Base-by-base conservation (phyloP, 2,888 invertebrate genomes). In the Caenorhabditis drosophilae region DNA sequence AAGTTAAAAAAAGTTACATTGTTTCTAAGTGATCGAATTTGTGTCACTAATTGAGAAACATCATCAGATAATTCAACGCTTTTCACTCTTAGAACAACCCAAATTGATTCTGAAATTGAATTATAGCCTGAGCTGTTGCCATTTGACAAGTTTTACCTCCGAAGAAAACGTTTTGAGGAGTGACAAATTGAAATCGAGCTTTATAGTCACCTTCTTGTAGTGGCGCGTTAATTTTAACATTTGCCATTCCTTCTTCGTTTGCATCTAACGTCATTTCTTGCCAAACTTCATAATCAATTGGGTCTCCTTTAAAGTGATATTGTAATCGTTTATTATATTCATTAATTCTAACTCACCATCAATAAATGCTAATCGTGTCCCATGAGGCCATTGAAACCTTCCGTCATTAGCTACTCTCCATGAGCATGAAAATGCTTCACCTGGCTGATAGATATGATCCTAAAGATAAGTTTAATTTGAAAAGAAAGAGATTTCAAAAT, bases 171-270 rank as follows among this genome's bases (percentile, higher is more conserved):
- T 64, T 64, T 34, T 64, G 64, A 36, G 64, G 58, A 1, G 64
- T 64, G 2, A 64, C 64, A n/a, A 64, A 64, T 22, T 64, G 64
- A 25, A 64, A 64, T 1, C 64, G 46, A 6, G 64, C 58, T 45
- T 54, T 58, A 51, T 58, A 64, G 9, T 54, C 54, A n/a, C 64
- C 64, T 35, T 44, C 38, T 15, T 46, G 42, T 4, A 38, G 0
- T 11, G 64, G 64, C n/a, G 54, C 41, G 2, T 46, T 49, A 22
- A 64, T 50, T 7, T 50, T 50, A 2, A 64, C 40, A 35, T 50
- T 36, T 4, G 54, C 36, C 11, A 42, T 27, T 2, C 51, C 58
- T 12, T 57, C 54, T 22, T 58, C 41, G 11, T 59, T 42, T 12
- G 58, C 58, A 27, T 50, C 44, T 9, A 64, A 18, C 22, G 47